phyloP scores from a whole-genome alignment of 2,113 vertebrate species.

The Nycticorax nycticorax region DNA sequence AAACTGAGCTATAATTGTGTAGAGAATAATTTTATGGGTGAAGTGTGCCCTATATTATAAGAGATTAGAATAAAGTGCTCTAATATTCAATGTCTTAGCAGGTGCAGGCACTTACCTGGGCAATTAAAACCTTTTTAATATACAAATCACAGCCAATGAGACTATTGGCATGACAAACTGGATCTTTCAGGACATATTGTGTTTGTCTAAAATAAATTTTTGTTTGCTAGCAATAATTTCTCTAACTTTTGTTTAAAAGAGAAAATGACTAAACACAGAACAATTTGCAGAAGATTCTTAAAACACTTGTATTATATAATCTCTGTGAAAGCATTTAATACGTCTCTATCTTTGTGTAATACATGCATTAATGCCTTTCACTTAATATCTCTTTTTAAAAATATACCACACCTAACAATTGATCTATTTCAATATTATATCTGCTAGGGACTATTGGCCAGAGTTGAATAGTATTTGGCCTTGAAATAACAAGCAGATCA shows the following conservation, averaged over 20 bases:
- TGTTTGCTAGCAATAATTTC: slow-evolving; percentile 69
- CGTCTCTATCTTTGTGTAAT: neutral
- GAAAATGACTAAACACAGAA: slow-evolving; percentile 54
- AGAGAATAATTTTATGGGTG: slow-evolving; percentile 82
- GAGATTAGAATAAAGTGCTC: slow-evolving; percentile 82
- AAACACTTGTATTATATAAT: neutral
- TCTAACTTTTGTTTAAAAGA: slow-evolving; percentile 69
- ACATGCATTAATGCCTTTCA: neutral
- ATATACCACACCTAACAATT: neutral
- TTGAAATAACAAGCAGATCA: slow-evolving; percentile 49
- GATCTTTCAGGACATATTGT: slow-evolving; percentile 75
- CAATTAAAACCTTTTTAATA: slow-evolving; percentile 86
- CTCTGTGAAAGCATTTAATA: neutral
- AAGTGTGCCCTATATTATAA: slow-evolving; percentile 81
- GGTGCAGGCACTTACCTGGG: slow-evolving; percentile 84
- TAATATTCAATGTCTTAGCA: slow-evolving; percentile 81
- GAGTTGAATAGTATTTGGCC: neutral
- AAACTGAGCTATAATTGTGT: slow-evolving; percentile 77
- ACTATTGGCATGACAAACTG: slow-evolving; percentile 71
- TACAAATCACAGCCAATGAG: slow-evolving; percentile 80
- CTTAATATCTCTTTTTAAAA: neutral
- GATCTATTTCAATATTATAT: neutral
- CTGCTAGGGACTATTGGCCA: neutral
- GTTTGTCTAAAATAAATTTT: slow-evolving; percentile 70
- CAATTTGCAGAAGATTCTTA: slow-evolving; percentile 6